Conservation (phyloP, 2,888 invertebrate species). For the Leptinotarsa rubiginosa region DNA sequence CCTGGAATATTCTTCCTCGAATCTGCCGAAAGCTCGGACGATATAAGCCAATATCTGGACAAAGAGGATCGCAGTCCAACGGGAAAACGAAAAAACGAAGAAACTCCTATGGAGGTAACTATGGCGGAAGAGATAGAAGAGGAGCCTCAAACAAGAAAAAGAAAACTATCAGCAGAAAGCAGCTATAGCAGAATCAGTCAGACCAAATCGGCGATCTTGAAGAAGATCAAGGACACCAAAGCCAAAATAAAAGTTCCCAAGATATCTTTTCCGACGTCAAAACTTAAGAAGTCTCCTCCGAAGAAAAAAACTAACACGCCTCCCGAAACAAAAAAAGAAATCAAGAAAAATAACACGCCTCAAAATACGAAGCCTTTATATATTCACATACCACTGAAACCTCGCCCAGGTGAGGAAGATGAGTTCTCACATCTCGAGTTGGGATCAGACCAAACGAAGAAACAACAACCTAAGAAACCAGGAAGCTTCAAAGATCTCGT, state of each 20-base stretch:
- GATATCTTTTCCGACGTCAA: conserved; percentile 49
- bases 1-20: conserved; percentile 50
- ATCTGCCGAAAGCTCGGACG: conserved; percentile 63
- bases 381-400: conserved; percentile 65
- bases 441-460: conserved; percentile 49
- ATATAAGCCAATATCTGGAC: conserved; percentile 65
- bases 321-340: conserved; percentile 52
- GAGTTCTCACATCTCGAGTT: conserved; percentile 63
- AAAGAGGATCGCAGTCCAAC: conserved; percentile 56
- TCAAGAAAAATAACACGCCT: conserved; percentile 30
- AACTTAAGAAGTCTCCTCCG: conserved; percentile 52
- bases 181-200: conserved; percentile 55
- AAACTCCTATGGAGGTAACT: conserved; percentile 15
- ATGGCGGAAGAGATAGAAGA: conserved; percentile 26
- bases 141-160: conserved; percentile 49
- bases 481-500: conserved; percentile 36
- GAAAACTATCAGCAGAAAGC: conserved; percentile 57
- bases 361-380: conserved; percentile 58
- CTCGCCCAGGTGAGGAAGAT: conserved; percentile 62
- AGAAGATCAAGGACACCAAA: conserved; percentile 59
- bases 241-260: conserved; percentile 60
- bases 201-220: conserved; percentile 53
- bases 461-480: conserved; percentile 31
- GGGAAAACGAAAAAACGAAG: conserved; percentile 46
- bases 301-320: conserved; percentile 54